phyloP scores from a whole-genome alignment of 2,888 invertebrate species.

The Tenthredo scrophulariae region DNA sequence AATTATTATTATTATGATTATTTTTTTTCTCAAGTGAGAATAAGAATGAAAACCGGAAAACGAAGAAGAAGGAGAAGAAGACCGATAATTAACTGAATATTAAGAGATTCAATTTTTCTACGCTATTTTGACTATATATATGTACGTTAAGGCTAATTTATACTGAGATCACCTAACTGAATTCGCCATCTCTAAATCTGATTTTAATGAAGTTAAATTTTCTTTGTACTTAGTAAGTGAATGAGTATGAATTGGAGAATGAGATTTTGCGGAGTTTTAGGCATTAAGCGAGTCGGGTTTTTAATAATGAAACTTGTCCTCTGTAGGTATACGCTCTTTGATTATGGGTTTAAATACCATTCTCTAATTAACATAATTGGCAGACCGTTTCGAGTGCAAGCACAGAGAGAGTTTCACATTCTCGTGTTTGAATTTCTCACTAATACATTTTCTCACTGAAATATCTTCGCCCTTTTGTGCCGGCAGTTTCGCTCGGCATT shows the following conservation, averaged over 20 bases:
- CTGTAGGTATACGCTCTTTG: neutral
- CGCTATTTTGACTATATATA: neutral
- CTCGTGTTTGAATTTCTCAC: slow-evolving; percentile 16
- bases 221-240: neutral
- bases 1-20: neutral
- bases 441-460: slow-evolving; percentile 40
- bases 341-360: slow-evolving; percentile 14
- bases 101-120: neutral
- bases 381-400: neutral
- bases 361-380: slow-evolving; percentile 42
- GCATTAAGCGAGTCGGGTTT: slow-evolving; percentile 1
- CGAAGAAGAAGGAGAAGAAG: neutral
- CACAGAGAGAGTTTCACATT: slow-evolving; percentile 31
- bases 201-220: neutral
- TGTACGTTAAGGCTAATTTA: neutral
- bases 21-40: neutral
- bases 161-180: neutral
- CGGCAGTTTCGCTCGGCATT: slow-evolving; percentile 39
- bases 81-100: neutral
- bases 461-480: slow-evolving; percentile 35
- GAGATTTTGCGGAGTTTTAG: neutral
- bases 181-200: neutral
- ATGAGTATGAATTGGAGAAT: neutral
- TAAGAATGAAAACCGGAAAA: too few relatives aligned
- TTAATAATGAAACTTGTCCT: neutral